These are phyloP conservation scores for Phrynocephalus versicolor DNA, from an alignment of 2,113 vertebrate genomes.

Conservation along the genomic window DNA sequence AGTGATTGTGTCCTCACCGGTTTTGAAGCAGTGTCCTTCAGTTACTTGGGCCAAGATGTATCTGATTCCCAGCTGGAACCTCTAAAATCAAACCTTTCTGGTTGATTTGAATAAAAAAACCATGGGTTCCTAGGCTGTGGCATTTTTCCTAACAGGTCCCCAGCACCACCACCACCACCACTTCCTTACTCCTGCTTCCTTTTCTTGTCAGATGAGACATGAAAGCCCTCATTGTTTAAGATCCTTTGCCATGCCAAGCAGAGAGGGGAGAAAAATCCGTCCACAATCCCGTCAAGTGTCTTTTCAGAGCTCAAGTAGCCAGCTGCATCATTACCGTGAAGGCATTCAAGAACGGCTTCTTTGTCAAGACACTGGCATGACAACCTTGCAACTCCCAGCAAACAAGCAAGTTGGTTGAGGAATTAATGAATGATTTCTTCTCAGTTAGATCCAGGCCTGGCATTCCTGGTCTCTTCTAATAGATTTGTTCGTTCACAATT, in stretches of 20 bases:
- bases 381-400: background rate
- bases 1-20: background rate
- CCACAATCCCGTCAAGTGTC: background rate
- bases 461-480: background rate
- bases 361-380: background rate
- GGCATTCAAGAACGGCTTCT: background rate
- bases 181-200: background rate
- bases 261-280: background rate
- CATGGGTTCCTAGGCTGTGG: too few species aligned
- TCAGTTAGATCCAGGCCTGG: background rate
- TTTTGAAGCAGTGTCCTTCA: background rate
- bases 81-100: background rate
- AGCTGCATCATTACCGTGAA: background rate
- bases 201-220: background rate
- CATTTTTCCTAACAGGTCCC: background rate
- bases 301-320: background rate
- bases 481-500: background rate
- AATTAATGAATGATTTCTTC: background rate
- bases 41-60: background rate
- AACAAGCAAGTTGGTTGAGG: background rate
- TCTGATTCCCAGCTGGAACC: background rate
- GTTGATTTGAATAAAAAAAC: background rate
- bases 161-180: too few species aligned
- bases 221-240: background rate
- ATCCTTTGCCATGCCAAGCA: background rate